Conservation (phyloP, 2,113 vertebrate genomes). For the Ondatra zibethicus region DNA sequence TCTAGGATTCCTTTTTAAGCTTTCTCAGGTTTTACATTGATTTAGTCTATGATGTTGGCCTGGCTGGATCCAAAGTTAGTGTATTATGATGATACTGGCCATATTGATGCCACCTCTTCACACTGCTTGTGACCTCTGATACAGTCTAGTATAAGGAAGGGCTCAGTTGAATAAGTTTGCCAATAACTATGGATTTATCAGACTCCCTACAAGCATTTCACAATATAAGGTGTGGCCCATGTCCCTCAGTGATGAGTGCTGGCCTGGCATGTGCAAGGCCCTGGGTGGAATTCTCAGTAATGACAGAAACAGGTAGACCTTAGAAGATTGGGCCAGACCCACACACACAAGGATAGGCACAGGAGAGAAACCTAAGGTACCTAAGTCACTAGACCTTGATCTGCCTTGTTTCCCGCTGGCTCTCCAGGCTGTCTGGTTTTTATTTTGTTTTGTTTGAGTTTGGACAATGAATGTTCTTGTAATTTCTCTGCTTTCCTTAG, state of each 20-base stretch:
- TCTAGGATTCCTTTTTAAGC: no score
- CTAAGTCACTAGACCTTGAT: neutral
- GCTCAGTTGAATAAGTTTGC: neutral
- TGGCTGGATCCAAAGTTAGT: neutral
- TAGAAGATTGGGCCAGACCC: neutral
- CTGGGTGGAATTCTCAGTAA: neutral
- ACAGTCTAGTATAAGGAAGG: neutral
- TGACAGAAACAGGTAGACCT: neutral
- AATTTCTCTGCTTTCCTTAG: neutral
- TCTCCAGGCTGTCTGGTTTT: neutral
- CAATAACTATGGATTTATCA: neutral
- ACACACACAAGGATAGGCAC: neutral
- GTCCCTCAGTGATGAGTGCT: neutral
- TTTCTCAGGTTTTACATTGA: no score
- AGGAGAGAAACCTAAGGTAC: neutral
- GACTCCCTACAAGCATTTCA: neutral
- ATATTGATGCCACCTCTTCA: neutral
- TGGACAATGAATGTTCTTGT: neutral
- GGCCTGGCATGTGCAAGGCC: neutral
- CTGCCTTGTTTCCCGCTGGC: neutral
- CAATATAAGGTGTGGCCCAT: neutral
- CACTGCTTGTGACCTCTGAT: neutral
- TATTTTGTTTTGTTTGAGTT: neutral
- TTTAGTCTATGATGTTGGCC: no score
- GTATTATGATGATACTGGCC: neutral